Conservation (phyloP, 2,888 invertebrate genomes). For the Epistrophella euchroma region DNA sequence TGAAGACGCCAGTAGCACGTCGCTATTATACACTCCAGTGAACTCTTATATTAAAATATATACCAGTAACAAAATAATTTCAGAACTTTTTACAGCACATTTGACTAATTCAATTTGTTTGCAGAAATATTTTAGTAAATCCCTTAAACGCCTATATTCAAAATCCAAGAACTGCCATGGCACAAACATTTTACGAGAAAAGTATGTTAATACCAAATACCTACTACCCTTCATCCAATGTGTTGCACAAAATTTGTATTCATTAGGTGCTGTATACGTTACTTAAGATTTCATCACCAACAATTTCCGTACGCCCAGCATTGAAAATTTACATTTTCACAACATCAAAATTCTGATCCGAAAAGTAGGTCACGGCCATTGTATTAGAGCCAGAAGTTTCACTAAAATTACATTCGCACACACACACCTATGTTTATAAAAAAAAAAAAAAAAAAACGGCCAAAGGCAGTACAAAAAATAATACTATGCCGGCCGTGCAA, state of each 20-base stretch:
- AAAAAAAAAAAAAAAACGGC: constrained; percentile 9
- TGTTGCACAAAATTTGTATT: constrained; percentile 1
- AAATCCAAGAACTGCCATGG: background rate
- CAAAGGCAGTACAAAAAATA: constrained; percentile 11
- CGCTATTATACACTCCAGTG: no score
- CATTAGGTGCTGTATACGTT: constrained; percentile 12
- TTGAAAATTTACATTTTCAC: constrained; percentile 31
- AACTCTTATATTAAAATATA: no score
- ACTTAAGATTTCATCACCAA: constrained; percentile 23
- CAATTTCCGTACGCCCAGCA: constrained; percentile 1
- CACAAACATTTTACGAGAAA: background rate
- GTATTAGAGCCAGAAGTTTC: constrained; percentile 3
- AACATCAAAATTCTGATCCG: constrained; percentile 20
- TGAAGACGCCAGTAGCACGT: no score
- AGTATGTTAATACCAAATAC: background rate
- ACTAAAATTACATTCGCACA: constrained; percentile 1
- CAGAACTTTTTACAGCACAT: background rate
- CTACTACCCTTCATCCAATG: background rate
- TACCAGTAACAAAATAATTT: background rate
- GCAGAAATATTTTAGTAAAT: background rate
- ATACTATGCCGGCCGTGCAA: background rate
- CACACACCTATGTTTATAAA: background rate
- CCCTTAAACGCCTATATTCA: background rate
- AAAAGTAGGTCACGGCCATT: constrained; percentile 41
- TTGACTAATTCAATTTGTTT: background rate